Conservation (phyloP, 1,140 invertebrate species). For the Atta colombica region DNA sequence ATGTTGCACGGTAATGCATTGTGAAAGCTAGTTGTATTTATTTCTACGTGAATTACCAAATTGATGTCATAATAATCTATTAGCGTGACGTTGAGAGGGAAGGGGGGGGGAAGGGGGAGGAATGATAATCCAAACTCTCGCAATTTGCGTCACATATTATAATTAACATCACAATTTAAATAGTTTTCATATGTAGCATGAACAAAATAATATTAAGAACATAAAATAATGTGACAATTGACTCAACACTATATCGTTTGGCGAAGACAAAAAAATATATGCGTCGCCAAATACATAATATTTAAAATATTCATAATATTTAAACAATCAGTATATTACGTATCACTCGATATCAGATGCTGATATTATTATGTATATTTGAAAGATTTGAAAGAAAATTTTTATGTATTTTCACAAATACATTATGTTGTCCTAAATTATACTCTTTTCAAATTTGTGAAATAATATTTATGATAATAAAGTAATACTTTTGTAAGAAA, state of each 20-base stretch:
- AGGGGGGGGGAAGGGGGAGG: neutral
- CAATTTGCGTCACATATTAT: neutral
- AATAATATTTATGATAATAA: too few species aligned
- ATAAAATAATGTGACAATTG: neutral
- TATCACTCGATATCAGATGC: neutral
- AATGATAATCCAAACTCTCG: conserved; percentile 47
- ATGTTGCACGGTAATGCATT: neutral
- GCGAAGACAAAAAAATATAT: neutral
- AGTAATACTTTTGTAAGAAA: neutral
- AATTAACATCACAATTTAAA: conserved; percentile 48
- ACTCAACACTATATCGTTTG: neutral
- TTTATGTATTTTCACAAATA: too few species aligned
- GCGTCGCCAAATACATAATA: neutral
- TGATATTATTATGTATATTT: neutral
- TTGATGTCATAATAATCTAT: conserved; percentile 61
- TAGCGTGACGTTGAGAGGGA: conserved; percentile 5
- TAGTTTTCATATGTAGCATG: neutral
- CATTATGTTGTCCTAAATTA: too few species aligned
- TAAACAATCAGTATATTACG: neutral
- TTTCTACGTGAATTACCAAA: conserved; percentile 49
- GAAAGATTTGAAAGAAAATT: neutral
- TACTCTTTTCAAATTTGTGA: too few species aligned
- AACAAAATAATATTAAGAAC: neutral
- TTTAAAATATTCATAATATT: conserved; percentile 10
- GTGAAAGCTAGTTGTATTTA: neutral